These are phyloP conservation scores for Periophthalmus modestus DNA, from an alignment of 2,113 vertebrate species.

Conservation along the genomic window DNA sequence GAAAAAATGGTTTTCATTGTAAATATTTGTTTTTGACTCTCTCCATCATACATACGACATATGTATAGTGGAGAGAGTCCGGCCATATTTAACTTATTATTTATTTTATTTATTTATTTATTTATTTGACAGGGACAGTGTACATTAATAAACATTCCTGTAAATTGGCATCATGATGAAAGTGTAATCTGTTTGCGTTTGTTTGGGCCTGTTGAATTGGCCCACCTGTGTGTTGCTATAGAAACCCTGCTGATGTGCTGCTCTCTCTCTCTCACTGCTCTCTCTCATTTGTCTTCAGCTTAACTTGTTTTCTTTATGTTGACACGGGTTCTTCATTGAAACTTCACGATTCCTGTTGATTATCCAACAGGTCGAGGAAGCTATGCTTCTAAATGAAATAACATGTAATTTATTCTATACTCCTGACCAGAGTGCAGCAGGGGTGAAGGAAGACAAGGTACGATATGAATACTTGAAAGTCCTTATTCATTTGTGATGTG, in stretches of 20 bases:
- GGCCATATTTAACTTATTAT: neutral
- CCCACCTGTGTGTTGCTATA: constrained; percentile 49
- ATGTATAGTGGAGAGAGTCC: neutral
- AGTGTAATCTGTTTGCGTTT: neutral
- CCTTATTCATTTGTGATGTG: neutral
- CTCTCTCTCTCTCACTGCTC: constrained; percentile 47
- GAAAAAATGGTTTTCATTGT: neutral
- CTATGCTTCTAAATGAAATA: constrained; percentile 85
- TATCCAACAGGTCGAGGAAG: constrained; percentile 84
- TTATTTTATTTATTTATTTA: too few relatives aligned
- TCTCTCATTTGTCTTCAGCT: constrained; percentile 74
- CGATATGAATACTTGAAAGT: constrained; percentile 27
- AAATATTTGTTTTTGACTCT: neutral
- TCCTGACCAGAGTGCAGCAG: constrained; percentile 83
- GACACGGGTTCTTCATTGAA: constrained; percentile 77
- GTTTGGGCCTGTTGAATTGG: neutral
- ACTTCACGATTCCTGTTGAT: constrained; percentile 82
- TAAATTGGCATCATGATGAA: neutral
- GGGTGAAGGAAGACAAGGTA: constrained; percentile 81
- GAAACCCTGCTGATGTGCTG: constrained; percentile 61
- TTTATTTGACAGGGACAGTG: too few relatives aligned
- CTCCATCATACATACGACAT: neutral
- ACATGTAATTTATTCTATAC: constrained; percentile 83
- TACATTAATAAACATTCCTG: too few relatives aligned
- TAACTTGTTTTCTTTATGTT: constrained; percentile 78